Conservation (phyloP, 2,888 invertebrate genomes). For the Acanthosepion esculentum region DNA sequence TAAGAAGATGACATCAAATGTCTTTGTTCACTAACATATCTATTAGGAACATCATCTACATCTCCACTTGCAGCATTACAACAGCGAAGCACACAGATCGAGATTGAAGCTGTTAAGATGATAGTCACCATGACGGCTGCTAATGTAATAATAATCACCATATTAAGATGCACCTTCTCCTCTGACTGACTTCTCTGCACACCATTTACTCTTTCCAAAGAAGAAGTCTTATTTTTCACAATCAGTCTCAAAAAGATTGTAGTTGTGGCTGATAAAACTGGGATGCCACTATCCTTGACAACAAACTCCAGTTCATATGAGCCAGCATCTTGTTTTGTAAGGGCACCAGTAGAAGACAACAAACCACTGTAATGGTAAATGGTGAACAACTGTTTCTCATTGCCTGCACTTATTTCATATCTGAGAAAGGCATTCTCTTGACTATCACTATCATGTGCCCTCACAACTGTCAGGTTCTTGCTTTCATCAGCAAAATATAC, state of each 20-base stretch:
- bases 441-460: constrained; percentile 33
- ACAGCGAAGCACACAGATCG: neutral
- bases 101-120: neutral
- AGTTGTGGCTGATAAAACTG: constrained; percentile 10
- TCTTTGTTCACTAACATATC: constrained; percentile 14
- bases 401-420: constrained; percentile 22
- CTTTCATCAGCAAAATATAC: neutral
- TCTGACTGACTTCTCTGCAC: neutral
- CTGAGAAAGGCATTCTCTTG: constrained; percentile 11
- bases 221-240: neutral
- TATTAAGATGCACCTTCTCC: constrained; percentile 11
- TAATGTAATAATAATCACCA: constrained; percentile 22
- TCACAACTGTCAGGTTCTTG: constrained; percentile 11
- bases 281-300: neutral
- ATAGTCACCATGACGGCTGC: neutral
- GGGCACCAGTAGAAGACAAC: constrained; percentile 33
- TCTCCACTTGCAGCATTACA: constrained; percentile 33
- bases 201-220: constrained; percentile 20
- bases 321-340: constrained; percentile 33
- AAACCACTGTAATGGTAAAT: constrained; percentile 23
- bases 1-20: neutral
- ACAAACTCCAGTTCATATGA: neutral
- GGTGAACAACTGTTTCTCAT: constrained; percentile 33
- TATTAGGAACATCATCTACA: constrained; percentile 4
- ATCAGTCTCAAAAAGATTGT: neutral